Percentiles rank a stretch among this genome's conserved stretches.
Conservation (phyloP, 2,113 vertebrate genomes). For the Trachemys scripta region DNA sequence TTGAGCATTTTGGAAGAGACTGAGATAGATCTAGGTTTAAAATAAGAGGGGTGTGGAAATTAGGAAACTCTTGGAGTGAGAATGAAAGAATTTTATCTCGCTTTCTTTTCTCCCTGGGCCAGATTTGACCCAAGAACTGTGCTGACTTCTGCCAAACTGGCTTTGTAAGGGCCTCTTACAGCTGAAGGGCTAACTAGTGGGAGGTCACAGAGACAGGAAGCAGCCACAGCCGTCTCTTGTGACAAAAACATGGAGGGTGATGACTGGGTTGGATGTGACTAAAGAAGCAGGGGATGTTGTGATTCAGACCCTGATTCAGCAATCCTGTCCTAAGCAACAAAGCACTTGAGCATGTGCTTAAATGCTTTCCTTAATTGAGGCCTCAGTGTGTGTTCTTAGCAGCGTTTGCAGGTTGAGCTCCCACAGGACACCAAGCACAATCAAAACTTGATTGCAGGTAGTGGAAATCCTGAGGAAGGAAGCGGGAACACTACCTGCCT, state of each 20-base stretch:
- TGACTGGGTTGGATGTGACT: neutral
- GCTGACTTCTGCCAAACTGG: neutral
- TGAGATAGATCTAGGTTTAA: neutral
- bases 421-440: neutral
- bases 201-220: neutral
- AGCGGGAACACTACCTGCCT: neutral
- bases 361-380: neutral
- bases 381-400: neutral
- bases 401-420: neutral
- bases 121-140: neutral
- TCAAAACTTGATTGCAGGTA: rapidly evolving
- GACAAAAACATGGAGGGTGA: neutral
- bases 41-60: neutral
- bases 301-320: neutral
- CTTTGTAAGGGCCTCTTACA: neutral
- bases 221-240: neutral
- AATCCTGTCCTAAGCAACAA: neutral
- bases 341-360: neutral
- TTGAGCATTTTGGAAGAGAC: neutral
- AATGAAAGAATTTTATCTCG: neutral
- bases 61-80: neutral
- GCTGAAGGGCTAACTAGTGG: neutral
- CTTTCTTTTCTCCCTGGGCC: neutral
- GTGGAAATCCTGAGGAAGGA: neutral
- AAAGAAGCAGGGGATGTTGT: neutral